Evolutionary conservation across 2,113 vertebrate species (phyloP).

Genomic region (Oceanodroma tethys): DNA sequence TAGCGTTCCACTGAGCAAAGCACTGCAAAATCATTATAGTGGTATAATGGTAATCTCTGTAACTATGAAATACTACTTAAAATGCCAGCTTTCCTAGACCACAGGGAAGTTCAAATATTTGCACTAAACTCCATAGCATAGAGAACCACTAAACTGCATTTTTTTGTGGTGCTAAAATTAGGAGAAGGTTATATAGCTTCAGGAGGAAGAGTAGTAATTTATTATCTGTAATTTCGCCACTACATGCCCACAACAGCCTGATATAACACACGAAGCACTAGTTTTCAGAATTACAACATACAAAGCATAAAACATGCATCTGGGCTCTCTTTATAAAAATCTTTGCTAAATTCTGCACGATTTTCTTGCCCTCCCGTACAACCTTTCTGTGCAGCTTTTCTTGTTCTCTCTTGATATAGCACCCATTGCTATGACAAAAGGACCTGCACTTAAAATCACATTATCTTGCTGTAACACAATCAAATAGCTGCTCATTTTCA

Average conservation of each 20-base stretch:
- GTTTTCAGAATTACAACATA: neutral
- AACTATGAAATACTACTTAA: conserved; percentile 10
- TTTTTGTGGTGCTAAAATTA: neutral
- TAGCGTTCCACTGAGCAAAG: conserved; percentile 17
- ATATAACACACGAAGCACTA: neutral
- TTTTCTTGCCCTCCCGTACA: neutral
- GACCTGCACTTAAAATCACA: neutral
- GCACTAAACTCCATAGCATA: neutral
- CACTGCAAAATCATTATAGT: neutral
- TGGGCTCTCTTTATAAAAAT: neutral
- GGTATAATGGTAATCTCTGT: neutral
- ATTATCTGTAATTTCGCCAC: neutral
- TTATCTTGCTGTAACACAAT: neutral
- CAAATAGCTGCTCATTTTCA: neutral
- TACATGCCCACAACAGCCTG: neutral
- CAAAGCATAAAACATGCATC: neutral
- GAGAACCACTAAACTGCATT: neutral
- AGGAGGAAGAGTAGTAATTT: neutral
- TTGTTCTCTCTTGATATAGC: neutral
- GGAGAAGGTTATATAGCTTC: neutral
- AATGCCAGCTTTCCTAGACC: conserved; percentile 5
- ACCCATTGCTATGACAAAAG: neutral
- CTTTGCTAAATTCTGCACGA: neutral
- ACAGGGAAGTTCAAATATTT: conserved; percentile 4
- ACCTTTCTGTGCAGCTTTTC: neutral